Base-by-base conservation (phyloP, 92 coral and sea anemone genomes). In the Plumapathes pennacea region DNA sequence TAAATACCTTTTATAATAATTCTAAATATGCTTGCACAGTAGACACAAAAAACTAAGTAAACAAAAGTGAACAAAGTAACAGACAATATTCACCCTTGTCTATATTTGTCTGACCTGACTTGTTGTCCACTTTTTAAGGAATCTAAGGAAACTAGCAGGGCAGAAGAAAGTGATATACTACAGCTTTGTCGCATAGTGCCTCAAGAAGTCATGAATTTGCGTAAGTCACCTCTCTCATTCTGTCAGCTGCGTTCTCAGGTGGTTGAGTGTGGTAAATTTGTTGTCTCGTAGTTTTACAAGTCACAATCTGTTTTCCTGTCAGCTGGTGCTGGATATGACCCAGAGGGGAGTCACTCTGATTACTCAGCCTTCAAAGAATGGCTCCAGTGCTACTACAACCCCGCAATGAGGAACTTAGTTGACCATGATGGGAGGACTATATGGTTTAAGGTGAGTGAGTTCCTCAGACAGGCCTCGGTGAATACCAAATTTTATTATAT, bases 351-450 rank as follows among this genome's bases (percentile, higher is more conserved):
- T 21, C 44, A 72, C 19, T 52, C 86, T 1, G 96, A 81, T 45
- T 83, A 87, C 74, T 55, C 89, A 5, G 72, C 68, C 5, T 87
- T 82, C 43, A 18, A 4, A 7, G 67, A 62, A 2, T 87, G 96
- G 96, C 46, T 83, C n/a, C 67, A 58, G 43, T 87, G 96, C 39
- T 87, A 87, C 63, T 54, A 45, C 23, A 87, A 82, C 38, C 76
- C 90, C 25, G 72, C 71, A 13, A 69, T 87, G 83, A 77, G 38
- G 20, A 87, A 87, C 29, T 29, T 87, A 24, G 85, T 87, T 15
- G 96, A 87, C 20, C 90, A 77, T 50, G 90, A 87, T 83, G 96
- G 96, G 4, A 70, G 96, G 26, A 87, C 96, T 7, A 87, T 87
- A 76, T 87, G 96, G 96, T 87, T 87, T 23, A 73, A 87, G 90